These are phyloP conservation scores for Microchirus variegatus DNA, from an alignment of 2,797 vertebrate species.

Conservation along the genomic window DNA sequence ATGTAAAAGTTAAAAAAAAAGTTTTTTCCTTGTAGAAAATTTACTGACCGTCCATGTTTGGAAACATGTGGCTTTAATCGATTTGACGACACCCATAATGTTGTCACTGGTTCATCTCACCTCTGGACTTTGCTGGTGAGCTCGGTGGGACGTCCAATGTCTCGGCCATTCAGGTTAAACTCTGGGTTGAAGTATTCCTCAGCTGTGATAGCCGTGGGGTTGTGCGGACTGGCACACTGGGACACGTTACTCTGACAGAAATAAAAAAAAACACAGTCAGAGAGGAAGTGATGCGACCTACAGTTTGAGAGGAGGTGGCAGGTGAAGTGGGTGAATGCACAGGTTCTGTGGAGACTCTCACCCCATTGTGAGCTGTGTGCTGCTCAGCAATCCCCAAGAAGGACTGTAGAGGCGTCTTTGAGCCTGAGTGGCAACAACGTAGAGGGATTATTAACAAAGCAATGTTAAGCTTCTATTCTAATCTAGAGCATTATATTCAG, in stretches of 20 bases:
- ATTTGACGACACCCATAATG: too few species aligned
- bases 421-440: slow-evolving; percentile 74
- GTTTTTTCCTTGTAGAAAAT: too few species aligned
- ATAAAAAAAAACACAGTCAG: background rate
- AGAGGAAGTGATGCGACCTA: background rate
- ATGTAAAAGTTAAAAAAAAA: too few species aligned
- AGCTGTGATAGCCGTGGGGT: slow-evolving; percentile 93
- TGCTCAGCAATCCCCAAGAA: slow-evolving; percentile 96
- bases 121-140: slow-evolving; percentile 95
- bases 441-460: slow-evolving; percentile 3
- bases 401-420: slow-evolving; percentile 95
- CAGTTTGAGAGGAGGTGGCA: slow-evolving; percentile 9
- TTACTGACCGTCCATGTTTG: too few species aligned
- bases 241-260: slow-evolving; percentile 86
- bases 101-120: slow-evolving; percentile 57
- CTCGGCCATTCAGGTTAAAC: slow-evolving; percentile 90
- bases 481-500: too few species aligned
- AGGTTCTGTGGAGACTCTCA: slow-evolving; percentile 67
- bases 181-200: slow-evolving; percentile 94
- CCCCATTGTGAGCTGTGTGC: slow-evolving; percentile 89
- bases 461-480: too few species aligned
- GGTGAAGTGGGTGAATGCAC: slow-evolving; percentile 7
- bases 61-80: too few species aligned
- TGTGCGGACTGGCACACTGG: slow-evolving; percentile 92
- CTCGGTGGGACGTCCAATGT: slow-evolving; percentile 93